Evolutionary conservation across 2,888 invertebrate genomes (phyloP).

Genomic region (Diaprepes abbreviatus): DNA sequence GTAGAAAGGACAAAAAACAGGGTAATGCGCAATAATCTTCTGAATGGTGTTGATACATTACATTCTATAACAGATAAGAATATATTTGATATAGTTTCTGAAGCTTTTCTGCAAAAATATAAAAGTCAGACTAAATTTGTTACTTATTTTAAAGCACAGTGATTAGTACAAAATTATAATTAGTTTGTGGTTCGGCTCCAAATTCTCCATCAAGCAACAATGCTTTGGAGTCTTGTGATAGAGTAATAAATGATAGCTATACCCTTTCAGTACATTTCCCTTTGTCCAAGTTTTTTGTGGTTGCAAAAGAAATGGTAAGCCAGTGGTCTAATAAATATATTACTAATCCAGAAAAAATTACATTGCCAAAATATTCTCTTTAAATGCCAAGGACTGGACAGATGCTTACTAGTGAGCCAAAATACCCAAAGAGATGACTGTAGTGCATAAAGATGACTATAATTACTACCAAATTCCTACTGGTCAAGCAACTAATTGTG

Average conservation of each 20-base stretch:
- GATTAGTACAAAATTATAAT: not conserved
- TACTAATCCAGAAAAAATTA: not conserved
- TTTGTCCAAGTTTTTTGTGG: no score
- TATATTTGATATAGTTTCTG: not conserved
- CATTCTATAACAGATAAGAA: not conserved
- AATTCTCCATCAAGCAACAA: no score
- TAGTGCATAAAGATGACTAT: no score
- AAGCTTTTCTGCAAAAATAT: not conserved
- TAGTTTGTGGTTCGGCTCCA: not conserved
- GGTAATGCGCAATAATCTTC: not conserved
- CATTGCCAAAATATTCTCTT: not conserved
- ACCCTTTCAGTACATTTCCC: no score
- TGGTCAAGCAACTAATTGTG: no score
- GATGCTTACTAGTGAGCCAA: not conserved
- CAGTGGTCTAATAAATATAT: no score
- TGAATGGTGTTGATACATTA: not conserved
- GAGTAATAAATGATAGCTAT: no score
- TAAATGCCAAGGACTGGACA: not conserved
- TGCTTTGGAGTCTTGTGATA: no score
- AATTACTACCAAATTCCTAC: no score
- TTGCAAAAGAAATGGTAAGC: not conserved
- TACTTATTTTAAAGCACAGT: no score
- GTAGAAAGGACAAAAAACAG: not conserved
- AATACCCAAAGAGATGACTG: not conserved
- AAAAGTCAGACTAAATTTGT: no score